Conservation (phyloP, 2,888 invertebrate species). For the Drosophila siamana region DNA sequence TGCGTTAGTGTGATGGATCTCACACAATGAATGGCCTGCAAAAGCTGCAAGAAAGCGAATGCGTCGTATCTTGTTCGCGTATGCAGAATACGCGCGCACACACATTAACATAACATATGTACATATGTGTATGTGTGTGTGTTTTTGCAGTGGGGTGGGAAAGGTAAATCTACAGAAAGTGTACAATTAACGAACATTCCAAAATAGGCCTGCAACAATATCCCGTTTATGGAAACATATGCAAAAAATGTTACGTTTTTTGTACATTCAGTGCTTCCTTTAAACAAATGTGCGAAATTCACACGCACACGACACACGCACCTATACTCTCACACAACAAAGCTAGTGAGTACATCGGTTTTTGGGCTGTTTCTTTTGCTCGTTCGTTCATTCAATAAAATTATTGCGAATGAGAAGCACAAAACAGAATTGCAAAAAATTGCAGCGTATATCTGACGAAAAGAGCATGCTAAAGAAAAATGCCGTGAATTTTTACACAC, state of each 20-base stretch:
- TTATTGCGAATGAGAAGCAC: constrained; percentile 75
- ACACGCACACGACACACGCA: constrained; percentile 3
- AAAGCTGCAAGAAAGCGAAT: constrained; percentile 50
- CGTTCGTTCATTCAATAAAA: constrained; percentile 72
- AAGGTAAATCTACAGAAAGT: constrained; percentile 1
- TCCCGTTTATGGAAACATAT: constrained; percentile 15
- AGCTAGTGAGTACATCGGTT: constrained; percentile 67
- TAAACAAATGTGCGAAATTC: constrained; percentile 35
- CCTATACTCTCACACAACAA: neutral
- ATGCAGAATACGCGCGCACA: constrained; percentile 69
- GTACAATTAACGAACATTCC: constrained; percentile 3
- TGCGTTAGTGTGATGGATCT: constrained; percentile 34
- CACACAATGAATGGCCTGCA: constrained; percentile 51
- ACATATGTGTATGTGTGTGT: constrained; percentile 23
- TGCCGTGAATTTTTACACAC: constrained; percentile 62
- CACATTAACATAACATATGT: neutral
- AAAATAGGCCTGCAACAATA: constrained; percentile 12
- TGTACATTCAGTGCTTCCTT: constrained; percentile 57
- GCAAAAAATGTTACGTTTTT: constrained; percentile 16
- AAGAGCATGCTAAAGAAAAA: constrained; percentile 70
- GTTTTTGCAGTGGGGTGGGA: constrained; percentile 16
- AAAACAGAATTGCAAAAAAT: constrained; percentile 74
- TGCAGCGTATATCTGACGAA: constrained; percentile 67
- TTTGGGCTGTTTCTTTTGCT: constrained; percentile 64
- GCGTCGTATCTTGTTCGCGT: constrained; percentile 62